Evolutionary conservation across 2,113 vertebrate species (phyloP), one percentile per base, ranked within the genome.

Genomic region (Labeo catla): DNA sequence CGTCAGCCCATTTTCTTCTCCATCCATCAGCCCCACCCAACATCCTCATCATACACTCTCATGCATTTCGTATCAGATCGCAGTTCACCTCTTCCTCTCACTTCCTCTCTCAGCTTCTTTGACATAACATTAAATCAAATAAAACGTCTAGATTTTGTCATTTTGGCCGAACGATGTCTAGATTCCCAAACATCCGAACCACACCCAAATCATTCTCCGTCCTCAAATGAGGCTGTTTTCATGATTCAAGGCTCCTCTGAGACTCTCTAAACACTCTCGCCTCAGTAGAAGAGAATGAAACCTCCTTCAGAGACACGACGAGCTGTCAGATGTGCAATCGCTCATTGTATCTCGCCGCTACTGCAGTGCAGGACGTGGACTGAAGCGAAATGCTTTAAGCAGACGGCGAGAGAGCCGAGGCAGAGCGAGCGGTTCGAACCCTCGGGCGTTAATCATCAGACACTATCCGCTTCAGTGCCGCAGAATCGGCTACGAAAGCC

Each of bases 331-430:
- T 23, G 36, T 13, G 54, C 34, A 59, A 49, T 49, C 45, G 13
- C 28, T 65, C 43, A 13, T 61, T 80, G 54, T 12, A 23, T 81
- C 78, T 65, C 6, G 13, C 8, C 0, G 12, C n/a, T 81, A 19
- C 79, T 47, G 79, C 79, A 81, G n/a, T 47, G 43, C 79, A 81
- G 79, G 39, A 81, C n/a, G 59, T 65, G 59, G 21, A 81, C 79
- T 65, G 59, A 81, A 81, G n/a, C 8, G 4, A 50, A 52, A 50
- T 70, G 23, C 23, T 52, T 50, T 36, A 34, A 8, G 9, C 80
- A 70, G 23, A 50, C 47, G 28, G 23, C 45, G 39, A 11, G 81
- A 66, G 49, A 52, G 21, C 39, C 4, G 19, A 63, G 57, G 57
- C 21, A 61, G 57, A 61, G 57, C 3, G 21, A 61, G 49, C 47